Evolutionary conservation across 2,888 invertebrate genomes (phyloP).

Genomic region (Incurvaria masculella): DNA sequence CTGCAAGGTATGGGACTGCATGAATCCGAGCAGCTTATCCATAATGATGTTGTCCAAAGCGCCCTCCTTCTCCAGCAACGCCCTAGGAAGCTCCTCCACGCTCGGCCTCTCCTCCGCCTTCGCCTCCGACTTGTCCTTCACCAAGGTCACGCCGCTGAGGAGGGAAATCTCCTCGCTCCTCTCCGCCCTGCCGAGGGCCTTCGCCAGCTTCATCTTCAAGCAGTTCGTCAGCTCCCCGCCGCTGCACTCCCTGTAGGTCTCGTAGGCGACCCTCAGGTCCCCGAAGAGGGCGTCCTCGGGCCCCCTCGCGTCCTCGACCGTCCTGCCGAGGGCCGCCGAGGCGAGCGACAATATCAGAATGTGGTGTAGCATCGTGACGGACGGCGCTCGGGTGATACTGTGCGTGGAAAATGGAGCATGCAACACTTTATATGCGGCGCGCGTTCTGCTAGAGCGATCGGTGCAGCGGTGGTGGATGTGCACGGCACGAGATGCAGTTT

Average conservation of each 20-base stretch:
- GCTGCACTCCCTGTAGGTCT: slow-evolving; percentile 79
- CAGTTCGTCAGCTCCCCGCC: slow-evolving; percentile 67
- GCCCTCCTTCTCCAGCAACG: slow-evolving; percentile 67
- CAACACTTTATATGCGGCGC: slow-evolving; percentile 50
- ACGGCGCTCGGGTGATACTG: slow-evolving; percentile 21
- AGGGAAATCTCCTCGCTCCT: slow-evolving; percentile 65
- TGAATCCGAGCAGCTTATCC: slow-evolving; percentile 69
- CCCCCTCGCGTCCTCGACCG: slow-evolving; percentile 40
- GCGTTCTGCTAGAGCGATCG: slow-evolving; percentile 47
- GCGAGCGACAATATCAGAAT: slow-evolving; percentile 55
- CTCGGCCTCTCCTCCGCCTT: slow-evolving; percentile 55
- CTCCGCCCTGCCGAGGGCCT: slow-evolving; percentile 71
- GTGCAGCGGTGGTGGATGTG: not conserved
- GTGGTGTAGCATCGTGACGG: slow-evolving; percentile 49
- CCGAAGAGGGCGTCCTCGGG: slow-evolving; percentile 54
- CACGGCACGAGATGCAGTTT: no score
- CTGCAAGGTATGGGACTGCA: slow-evolving; percentile 77
- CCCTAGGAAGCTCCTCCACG: slow-evolving; percentile 72
- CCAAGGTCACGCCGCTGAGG: slow-evolving; percentile 72
- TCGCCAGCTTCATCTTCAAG: slow-evolving; percentile 74
- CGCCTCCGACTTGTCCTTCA: slow-evolving; percentile 57
- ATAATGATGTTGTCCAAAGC: slow-evolving; percentile 72
- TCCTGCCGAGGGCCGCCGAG: slow-evolving; percentile 49
- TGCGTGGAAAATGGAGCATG: slow-evolving; percentile 38
- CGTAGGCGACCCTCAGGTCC: slow-evolving; percentile 70